phyloP scores from a whole-genome alignment of 2,797 vertebrate species.

The Zalophus californianus region DNA sequence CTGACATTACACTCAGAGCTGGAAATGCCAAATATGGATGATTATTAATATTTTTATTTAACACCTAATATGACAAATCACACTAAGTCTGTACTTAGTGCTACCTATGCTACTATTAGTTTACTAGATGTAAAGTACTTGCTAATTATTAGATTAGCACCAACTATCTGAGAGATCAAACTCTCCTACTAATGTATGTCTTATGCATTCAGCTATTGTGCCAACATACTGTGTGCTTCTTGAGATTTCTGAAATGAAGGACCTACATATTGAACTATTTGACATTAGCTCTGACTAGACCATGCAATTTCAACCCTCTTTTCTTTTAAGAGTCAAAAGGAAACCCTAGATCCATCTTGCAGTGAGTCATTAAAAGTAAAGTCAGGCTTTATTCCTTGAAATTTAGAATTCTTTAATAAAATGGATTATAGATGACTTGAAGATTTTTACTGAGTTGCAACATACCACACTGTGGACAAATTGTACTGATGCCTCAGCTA shows the following conservation, averaged over 20 bases:
- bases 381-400: background rate
- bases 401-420: background rate
- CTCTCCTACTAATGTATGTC: background rate
- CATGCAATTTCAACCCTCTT: background rate
- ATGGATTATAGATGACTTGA: background rate
- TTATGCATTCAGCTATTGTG: background rate
- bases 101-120: background rate
- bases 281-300: background rate
- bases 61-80: background rate
- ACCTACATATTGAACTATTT: background rate
- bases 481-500: background rate
- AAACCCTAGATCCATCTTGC: background rate
- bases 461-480: background rate
- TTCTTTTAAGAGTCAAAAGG: background rate
- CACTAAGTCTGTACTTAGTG: background rate
- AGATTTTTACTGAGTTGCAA: background rate
- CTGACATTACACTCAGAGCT: background rate
- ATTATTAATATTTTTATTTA: background rate
- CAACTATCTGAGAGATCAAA: background rate
- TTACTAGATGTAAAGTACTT: background rate
- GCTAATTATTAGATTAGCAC: background rate
- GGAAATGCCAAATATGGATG: background rate
- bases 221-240: background rate
- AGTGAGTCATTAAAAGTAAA: background rate
- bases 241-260: background rate